Conservation (phyloP, 64 coral and sea anemone genomes). For the Platygyra sinensis region DNA sequence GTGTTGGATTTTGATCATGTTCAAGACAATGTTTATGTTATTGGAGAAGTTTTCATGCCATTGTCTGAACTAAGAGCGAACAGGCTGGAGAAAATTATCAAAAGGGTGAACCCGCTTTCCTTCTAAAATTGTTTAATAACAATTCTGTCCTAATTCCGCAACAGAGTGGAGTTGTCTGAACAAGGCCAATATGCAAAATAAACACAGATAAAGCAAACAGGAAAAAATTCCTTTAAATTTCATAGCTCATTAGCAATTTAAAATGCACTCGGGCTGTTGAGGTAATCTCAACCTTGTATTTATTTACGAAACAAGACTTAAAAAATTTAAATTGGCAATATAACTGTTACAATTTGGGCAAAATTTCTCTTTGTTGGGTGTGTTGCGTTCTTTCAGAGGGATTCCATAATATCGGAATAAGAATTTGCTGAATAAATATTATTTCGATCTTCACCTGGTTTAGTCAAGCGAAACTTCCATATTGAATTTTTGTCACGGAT, state of each 20-base stretch:
- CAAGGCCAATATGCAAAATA: not conserved
- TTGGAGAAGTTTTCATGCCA: conserved; percentile 92
- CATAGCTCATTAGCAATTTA: not conserved
- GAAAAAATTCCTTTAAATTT: conserved; percentile 42
- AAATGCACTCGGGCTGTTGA: not conserved
- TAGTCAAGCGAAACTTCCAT: too few relatives aligned
- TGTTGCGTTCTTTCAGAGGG: too few relatives aligned
- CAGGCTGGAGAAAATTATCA: conserved; percentile 81
- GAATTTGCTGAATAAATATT: too few relatives aligned
- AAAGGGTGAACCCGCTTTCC: conserved; percentile 80
- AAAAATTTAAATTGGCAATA: too few relatives aligned
- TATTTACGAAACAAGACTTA: too few relatives aligned
- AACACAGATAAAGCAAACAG: conserved; percentile 1
- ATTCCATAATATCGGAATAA: too few relatives aligned
- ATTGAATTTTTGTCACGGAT: too few relatives aligned
- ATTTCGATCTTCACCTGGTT: too few relatives aligned
- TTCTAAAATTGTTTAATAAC: conserved; percentile 48
- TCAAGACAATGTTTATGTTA: conserved; percentile 91
- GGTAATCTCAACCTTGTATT: too few relatives aligned
- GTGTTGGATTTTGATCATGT: conserved; percentile 94
- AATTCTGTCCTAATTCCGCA: not conserved
- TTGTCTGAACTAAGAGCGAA: conserved; percentile 85
- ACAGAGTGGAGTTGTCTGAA: not conserved
- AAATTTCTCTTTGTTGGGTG: too few relatives aligned
- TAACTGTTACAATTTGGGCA: too few relatives aligned